Percentiles rank a stretch among this genome's conserved stretches.
These are phyloP conservation scores for Clepsis dumicolana DNA, from an alignment of 2,888 invertebrate species.

Conservation along the genomic window DNA sequence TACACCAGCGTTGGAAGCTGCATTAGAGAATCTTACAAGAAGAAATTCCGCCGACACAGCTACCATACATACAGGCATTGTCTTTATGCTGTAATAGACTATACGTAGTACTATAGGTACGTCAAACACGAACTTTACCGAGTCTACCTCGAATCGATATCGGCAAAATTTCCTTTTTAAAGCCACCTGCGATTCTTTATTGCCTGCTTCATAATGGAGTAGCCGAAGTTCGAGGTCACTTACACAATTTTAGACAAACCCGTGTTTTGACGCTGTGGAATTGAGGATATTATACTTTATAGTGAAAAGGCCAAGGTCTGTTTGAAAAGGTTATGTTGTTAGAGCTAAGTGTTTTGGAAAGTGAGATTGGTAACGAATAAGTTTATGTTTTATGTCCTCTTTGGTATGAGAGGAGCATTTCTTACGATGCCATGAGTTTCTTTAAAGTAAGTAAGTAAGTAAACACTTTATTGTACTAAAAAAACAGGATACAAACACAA, in stretches of 20 bases:
- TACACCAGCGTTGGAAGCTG: too few species aligned
- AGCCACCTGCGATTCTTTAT: constrained; percentile 34
- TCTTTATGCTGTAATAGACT: too few species aligned
- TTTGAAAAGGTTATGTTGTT: neutral
- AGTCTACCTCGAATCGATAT: constrained; percentile 16
- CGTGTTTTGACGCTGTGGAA: neutral
- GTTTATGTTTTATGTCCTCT: too few species aligned
- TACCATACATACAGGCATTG: too few species aligned
- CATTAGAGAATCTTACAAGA: too few species aligned
- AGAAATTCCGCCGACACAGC: too few species aligned
- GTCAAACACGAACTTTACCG: neutral
- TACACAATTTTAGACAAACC: neutral
- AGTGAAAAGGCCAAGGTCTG: neutral
- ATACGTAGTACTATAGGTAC: too few species aligned
- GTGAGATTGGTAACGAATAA: neutral
- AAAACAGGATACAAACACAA: too few species aligned
- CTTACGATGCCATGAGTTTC: too few species aligned
- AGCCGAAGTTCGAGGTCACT: constrained; percentile 2
- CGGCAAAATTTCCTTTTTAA: constrained; percentile 23
- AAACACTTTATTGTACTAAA: too few species aligned
- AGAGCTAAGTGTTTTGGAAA: neutral
- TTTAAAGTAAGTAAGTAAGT: too few species aligned
- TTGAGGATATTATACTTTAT: neutral
- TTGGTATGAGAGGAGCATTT: too few species aligned
- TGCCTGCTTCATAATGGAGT: constrained; percentile 20